Evolutionary conservation across 2,888 invertebrate genomes (phyloP), one percentile per base, ranked within the genome.

Genomic region (Trissolcus brochymenae): DNA sequence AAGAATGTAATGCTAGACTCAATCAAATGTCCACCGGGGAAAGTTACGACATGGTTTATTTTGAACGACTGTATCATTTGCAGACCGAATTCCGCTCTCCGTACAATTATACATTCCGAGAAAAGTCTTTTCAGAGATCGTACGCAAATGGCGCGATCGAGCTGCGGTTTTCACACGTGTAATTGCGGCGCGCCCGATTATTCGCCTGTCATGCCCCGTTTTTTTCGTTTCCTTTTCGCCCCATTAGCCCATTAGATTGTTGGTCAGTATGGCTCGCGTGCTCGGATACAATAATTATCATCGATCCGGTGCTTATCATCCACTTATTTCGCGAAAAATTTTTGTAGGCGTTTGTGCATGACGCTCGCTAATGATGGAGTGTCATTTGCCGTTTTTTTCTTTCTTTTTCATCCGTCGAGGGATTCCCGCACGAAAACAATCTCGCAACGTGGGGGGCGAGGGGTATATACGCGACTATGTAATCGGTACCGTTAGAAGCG

Each of bases 131-230:
- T 11, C 35, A 1, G 9, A 7, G 35, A 35, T 9, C 11, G 1
- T 35, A 7, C 1, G 11, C 35, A 35, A 35, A 35, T 46, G 1
- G 25, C 25, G 25, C 25, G 25, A 43, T 43, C 43, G 43, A 2
- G 11, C 85, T 85, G 85, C 84, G 81, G 68, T 85, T 86, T 87
- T 87, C 87, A 86, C 87, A 86, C 85, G 85, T 86, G 81, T 82
- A 80, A 80, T 77, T 35, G 35, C 35, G 35, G 35, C 35, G 35
- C 35, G 35, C 35, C 35, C 35, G 9, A 35, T 76, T 80, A 83
- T 84, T 85, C 84, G 35, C 84, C 80, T 82, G 16, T 82, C 81
- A n/a, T 17, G 53, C 35, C 6, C 35, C 9, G 17, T 43, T 64
- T 29, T 51, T n/a, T n/a, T n/a, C n/a, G n/a, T n/a, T n/a, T 43